These are phyloP conservation scores for Champsocephalus gunnari DNA, from an alignment of 2,797 vertebrate species.

Conservation along the genomic window DNA sequence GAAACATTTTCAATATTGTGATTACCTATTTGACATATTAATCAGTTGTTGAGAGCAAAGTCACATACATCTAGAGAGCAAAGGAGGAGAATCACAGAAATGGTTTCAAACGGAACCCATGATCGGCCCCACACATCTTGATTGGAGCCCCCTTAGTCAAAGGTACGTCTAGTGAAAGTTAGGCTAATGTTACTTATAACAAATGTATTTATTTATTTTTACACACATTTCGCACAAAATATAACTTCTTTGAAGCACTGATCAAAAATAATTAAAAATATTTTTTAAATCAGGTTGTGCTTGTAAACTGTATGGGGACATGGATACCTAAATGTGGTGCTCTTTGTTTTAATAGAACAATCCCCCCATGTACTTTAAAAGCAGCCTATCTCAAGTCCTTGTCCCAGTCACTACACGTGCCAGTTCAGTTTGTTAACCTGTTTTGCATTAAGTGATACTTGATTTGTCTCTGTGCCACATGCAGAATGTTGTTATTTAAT, in stretches of 20 bases:
- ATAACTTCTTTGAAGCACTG: background rate
- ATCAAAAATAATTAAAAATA: background rate
- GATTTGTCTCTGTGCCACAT: constrained; percentile 7
- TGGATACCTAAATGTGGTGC: background rate
- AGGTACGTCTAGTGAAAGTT: background rate
- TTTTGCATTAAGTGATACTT: constrained; percentile 12
- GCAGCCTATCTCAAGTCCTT: background rate
- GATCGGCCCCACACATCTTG: background rate
- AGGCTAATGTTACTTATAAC: background rate
- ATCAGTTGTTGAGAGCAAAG: background rate
- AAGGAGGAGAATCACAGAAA: background rate
- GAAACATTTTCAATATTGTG: too few species aligned
- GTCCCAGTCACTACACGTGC: background rate
- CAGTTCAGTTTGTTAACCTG: constrained; percentile 3
- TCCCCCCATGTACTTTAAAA: background rate
- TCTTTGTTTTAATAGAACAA: background rate
- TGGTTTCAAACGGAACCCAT: background rate
- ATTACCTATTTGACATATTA: too few species aligned
- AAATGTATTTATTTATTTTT: background rate
- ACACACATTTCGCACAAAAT: background rate
- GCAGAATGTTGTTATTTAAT: background rate
- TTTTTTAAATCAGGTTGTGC: background rate
- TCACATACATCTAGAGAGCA: background rate
- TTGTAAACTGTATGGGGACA: background rate
- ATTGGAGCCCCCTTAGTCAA: background rate